These are phyloP conservation scores for Darevskia nairensis DNA, from an alignment of 2,797 vertebrate genomes.

Conservation along the genomic window DNA sequence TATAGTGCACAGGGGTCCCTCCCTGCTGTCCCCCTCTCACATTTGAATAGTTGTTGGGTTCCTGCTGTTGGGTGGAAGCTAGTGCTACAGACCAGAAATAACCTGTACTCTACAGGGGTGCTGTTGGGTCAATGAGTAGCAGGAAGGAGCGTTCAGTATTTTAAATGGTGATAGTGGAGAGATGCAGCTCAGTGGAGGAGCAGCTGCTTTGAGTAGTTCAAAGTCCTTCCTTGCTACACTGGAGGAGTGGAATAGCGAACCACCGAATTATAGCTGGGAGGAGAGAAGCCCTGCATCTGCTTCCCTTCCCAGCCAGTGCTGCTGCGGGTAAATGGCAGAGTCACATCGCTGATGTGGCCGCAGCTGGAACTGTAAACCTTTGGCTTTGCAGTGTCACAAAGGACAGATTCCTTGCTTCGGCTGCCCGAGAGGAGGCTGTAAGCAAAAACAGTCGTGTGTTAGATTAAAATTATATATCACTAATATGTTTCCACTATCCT, in stretches of 20 bases:
- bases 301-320: slow-evolving; percentile 72
- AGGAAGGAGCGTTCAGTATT: background rate
- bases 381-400: slow-evolving; percentile 60
- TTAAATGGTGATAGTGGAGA: background rate
- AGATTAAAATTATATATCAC: background rate
- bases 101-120: background rate
- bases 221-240: slow-evolving; percentile 38
- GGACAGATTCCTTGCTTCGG: slow-evolving; percentile 77
- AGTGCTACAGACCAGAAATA: background rate
- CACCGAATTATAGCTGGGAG: slow-evolving; percentile 85
- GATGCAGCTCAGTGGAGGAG: background rate
- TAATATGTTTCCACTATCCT: no score
- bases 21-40: background rate
- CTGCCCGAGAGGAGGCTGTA: slow-evolving; percentile 81
- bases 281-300: slow-evolving; percentile 71
- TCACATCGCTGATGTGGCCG: slow-evolving; percentile 67
- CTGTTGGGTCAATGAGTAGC: background rate
- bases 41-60: background rate
- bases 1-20: background rate
- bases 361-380: slow-evolving; percentile 75
- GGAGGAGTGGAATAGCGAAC: slow-evolving; percentile 77
- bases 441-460: slow-evolving; percentile 38
- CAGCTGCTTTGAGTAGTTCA: background rate
- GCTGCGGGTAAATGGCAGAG: slow-evolving; percentile 62
- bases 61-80: background rate